Percentiles rank a stretch among this genome's conserved stretches.
Conservation (phyloP, 1,140 invertebrate species). For the Pseudomyrmex cubaensis region DNA sequence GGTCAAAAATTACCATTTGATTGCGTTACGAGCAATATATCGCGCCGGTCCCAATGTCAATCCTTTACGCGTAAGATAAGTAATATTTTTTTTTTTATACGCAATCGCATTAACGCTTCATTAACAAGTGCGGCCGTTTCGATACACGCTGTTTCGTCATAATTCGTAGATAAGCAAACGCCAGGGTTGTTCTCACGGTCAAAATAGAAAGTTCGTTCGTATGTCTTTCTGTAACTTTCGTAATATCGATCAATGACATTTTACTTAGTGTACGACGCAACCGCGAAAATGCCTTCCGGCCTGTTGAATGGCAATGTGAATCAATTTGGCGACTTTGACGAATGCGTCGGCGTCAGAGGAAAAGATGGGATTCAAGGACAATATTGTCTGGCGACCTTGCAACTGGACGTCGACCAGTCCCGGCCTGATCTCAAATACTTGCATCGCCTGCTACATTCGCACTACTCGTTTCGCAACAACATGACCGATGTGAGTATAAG, state of each 20-base stretch:
- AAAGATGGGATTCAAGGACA: conserved; percentile 85
- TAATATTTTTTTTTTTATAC: too few species aligned
- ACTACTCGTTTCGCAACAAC: conserved; percentile 88
- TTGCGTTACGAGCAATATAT: too few species aligned
- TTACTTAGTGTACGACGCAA: conserved; percentile 87
- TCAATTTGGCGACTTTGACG: conserved; percentile 88
- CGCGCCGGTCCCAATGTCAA: too few species aligned
- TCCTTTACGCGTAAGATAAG: too few species aligned
- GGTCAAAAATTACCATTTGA: too few species aligned
- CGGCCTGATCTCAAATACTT: conserved; percentile 85
- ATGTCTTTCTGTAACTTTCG: background rate
- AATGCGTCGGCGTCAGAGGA: conserved; percentile 85
- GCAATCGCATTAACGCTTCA: too few species aligned
- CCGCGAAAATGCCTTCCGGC: conserved; percentile 87
- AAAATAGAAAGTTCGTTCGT: background rate
- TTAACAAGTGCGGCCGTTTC: too few species aligned
- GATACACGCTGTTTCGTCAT: too few species aligned
- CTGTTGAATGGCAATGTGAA: conserved; percentile 88
- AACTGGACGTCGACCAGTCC: conserved; percentile 84
- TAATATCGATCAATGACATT: conserved; percentile 18
- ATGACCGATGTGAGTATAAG: conserved; percentile 87
- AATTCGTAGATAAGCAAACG: background rate
- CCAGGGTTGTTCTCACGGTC: too few species aligned
- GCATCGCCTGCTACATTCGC: conserved; percentile 87
- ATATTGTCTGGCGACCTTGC: conserved; percentile 88